Evolutionary conservation across 2,113 vertebrate genomes (phyloP), one percentile per base, ranked within the genome.

Genomic region (Leptodactylus fuscus): DNA sequence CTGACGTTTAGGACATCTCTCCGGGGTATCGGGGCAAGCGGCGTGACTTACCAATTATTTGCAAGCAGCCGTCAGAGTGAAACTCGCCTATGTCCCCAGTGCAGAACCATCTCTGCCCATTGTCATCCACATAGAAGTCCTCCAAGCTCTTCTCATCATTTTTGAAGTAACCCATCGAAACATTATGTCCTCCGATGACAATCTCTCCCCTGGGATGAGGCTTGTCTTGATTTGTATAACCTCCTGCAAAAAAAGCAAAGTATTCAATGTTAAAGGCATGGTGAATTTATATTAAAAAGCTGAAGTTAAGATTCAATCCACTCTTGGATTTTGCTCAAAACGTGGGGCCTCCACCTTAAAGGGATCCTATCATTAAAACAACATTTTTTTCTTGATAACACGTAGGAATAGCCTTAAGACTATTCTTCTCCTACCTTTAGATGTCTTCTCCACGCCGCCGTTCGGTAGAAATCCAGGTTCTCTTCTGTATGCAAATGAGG

Each of bases 71-170:
- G 75, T 99, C 98, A 0, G 97, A 91, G 88, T 98, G 95, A 81
- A 99, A 90, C 88, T 99, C 97, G 41, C 98, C 98, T 12, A 99
- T 94, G 71, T 99, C 98, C 29, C 98, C 98, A 3, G 98, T 99
- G 81, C 96, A 97, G 92, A 99, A 99, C 98, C 98, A 99, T 24
- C 96, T 93, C 91, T 99, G 97, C 1, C 96, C 97, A 0, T 92
- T 94, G 71, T 96, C 94, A 69, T 99, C 97, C 58, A 92, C 74
- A 70, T 93, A 95, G 85, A 97, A 99, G 88, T 99, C 97, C 77
- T 96, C 94, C 46, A 90, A 89, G 0, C 93, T 94, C 85, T 89
- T 93, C 62, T 94, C 94, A 62, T 97, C 94, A 0, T 94, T 94
- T 88, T 93, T 95, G 87, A 96, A 99, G 91, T 99, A 99, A 9